These are phyloP conservation scores for Tretioscincus oriximinensis DNA, from an alignment of 2,113 vertebrate species.

Conservation along the genomic window DNA sequence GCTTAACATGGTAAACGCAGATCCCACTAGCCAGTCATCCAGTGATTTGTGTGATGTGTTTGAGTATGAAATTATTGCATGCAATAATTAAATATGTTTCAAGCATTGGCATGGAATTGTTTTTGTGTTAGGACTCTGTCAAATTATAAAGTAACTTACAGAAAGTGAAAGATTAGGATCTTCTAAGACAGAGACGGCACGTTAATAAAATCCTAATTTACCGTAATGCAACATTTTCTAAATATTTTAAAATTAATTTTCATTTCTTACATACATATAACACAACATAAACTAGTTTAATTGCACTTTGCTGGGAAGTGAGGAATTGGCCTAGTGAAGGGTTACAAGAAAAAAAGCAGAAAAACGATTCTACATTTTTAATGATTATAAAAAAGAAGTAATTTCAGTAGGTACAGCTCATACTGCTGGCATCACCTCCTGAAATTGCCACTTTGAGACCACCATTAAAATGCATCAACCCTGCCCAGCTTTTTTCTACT, in stretches of 20 bases:
- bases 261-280: too few species aligned
- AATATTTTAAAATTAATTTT: too few species aligned
- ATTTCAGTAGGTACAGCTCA: too few species aligned
- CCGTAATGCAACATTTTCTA: not conserved
- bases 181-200: conserved; percentile 39
- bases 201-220: conserved; percentile 15
- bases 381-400: too few species aligned
- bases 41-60: not conserved
- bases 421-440: too few species aligned
- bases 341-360: too few species aligned
- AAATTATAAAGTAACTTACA: conserved; percentile 9
- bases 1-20: not conserved
- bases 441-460: too few species aligned
- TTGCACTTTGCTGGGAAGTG: conserved; percentile 18
- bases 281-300: conserved; percentile 28
- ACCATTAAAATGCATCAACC: too few species aligned
- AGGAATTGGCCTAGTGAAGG: not conserved
- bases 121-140: not conserved
- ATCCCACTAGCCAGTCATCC: not conserved
- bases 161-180: conserved; percentile 1
- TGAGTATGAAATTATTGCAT: not conserved
- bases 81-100: conserved; percentile 3
- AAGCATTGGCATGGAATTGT: not conserved
- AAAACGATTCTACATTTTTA: too few species aligned
- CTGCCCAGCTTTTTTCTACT: too few species aligned